Evolutionary conservation across 2,888 invertebrate species (phyloP), one percentile per base, ranked within the genome.

Genomic region (Orthosia gracilis): DNA sequence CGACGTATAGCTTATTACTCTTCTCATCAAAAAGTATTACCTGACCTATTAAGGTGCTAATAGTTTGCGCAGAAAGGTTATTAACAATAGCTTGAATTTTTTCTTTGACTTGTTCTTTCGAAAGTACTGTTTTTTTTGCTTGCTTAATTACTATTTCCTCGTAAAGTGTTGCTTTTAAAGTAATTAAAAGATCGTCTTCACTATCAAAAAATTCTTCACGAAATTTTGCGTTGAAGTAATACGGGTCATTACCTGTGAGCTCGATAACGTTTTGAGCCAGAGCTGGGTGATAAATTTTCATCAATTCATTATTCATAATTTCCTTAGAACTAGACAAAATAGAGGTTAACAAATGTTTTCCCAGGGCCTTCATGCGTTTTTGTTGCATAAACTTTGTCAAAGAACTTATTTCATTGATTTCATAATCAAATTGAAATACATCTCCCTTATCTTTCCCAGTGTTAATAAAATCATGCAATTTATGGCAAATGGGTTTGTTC

Each of bases 271-370:
- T 67, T 67, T 82, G 82, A 13, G 85, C 86, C 64, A 91, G 69
- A 18, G 90, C 87, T 26, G 89, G 88, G 62, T 91, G 91, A 65
- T 90, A 91, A 40, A 83, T 80, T 79, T 87, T 85, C 23, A 91
- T 84, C 45, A 91, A 75, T 23, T 89, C 83, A 63, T 87, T 86
- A 45, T 85, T 79, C 85, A 89, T 85, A 76, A 91, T 85, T 5
- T 81, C 82, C 62, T 86, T 84, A 11, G 81, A 87, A 26, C 80
- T 80, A n/a, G 85, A 78, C 61, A 89, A 76, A 49, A 91, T 82
- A 23, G 83, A 85, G 21, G 80, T 74, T 5, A 91, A 79, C 26
- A 91, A 88, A 21, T 83, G 71, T 62, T 85, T 83, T 0, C 85
- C 90, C 11, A 91, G 68, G 49, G 75, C 67, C 50, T 88, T 87